Percentiles rank a stretch among this genome's conserved stretches.
Conservation (phyloP, 2,113 vertebrate species). For the Anthoscopus minutus region DNA sequence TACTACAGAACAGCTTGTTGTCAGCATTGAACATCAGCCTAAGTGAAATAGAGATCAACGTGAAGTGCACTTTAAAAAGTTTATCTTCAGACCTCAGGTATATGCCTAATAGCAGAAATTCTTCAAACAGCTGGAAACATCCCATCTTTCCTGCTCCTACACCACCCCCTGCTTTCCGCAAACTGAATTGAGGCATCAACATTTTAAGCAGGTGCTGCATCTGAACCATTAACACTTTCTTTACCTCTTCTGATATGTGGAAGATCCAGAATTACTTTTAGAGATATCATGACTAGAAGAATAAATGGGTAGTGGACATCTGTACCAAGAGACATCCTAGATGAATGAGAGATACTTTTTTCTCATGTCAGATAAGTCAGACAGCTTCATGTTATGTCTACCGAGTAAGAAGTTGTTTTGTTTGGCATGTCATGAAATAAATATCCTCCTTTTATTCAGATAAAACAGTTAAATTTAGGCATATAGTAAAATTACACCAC, state of each 20-base stretch:
- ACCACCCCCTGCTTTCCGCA: not conserved
- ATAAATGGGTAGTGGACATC: not conserved
- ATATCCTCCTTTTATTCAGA: not conserved
- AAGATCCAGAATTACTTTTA: not conserved
- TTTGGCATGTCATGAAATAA: not conserved
- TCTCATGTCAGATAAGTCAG: not conserved
- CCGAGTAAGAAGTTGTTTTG: not conserved
- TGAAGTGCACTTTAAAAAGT: conserved; percentile 13
- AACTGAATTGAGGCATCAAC: not conserved
- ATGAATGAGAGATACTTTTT: not conserved
- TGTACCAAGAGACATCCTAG: not conserved
- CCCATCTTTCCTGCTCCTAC: not conserved
- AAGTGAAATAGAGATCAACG: conserved; percentile 36
- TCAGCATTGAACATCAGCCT: not conserved
- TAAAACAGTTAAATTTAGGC: not conserved
- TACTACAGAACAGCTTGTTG: conserved; percentile 19
- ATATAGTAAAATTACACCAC: not conserved
- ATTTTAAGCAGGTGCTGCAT: not conserved
- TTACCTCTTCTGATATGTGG: not conserved
- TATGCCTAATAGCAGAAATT: not conserved
- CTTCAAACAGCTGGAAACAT: conserved; percentile 6
- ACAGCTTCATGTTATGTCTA: not conserved
- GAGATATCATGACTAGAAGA: not conserved
- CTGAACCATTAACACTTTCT: not conserved
- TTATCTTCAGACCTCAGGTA: not conserved